Conservation (phyloP, 2,113 vertebrate species). For the Oxyruncus cristatus region DNA sequence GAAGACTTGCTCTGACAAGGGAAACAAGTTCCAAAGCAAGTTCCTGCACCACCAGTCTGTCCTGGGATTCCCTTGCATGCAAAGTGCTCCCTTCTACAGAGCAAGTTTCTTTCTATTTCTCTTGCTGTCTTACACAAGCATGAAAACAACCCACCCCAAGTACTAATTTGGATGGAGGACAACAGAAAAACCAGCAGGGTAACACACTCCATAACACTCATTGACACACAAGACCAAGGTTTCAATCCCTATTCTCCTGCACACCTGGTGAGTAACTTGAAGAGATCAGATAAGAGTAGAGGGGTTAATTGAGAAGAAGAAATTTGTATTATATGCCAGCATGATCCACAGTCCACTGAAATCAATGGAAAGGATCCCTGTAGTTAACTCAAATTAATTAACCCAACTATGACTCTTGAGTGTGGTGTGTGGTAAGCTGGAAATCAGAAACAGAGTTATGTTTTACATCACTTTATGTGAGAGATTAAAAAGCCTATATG, state of each 20-base stretch:
- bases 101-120: background rate
- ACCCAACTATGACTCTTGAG: background rate
- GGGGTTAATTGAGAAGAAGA: slow-evolving; percentile 35
- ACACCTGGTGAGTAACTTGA: slow-evolving; percentile 7
- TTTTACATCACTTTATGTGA: background rate
- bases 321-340: background rate
- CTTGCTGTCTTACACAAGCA: background rate
- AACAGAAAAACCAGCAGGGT: background rate
- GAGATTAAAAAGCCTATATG: background rate
- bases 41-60: background rate
- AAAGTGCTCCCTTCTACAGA: background rate
- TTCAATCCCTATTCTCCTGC: background rate
- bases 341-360: background rate
- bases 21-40: background rate
- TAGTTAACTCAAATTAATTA: slow-evolving; percentile 50
- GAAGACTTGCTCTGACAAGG: background rate
- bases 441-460: background rate
- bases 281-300: slow-evolving; percentile 17
- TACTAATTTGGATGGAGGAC: background rate
- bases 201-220: background rate
- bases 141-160: accelerated
- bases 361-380: slow-evolving; percentile 1
- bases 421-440: background rate
- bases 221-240: background rate
- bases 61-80: background rate